phyloP scores from a whole-genome alignment of 2,113 vertebrate genomes.

The Pavo muticus region DNA sequence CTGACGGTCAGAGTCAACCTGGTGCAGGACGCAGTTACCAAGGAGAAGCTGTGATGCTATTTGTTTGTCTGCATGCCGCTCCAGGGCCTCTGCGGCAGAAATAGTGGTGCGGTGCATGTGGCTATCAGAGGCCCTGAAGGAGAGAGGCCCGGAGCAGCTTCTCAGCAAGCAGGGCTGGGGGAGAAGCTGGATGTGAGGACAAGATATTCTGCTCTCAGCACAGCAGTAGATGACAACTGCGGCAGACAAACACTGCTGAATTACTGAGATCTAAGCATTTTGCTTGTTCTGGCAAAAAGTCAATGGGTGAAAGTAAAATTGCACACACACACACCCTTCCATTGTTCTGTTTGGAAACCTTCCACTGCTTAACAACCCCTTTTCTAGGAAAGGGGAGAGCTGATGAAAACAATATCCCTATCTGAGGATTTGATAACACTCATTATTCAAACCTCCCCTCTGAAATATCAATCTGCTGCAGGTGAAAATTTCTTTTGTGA shows the following conservation, averaged over 20 bases:
- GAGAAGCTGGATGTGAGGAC: background rate
- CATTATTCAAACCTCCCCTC: background rate
- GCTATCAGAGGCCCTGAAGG: background rate
- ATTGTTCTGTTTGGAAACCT: slow-evolving; percentile 66
- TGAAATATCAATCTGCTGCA: background rate
- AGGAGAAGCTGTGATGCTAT: background rate
- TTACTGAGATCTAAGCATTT: slow-evolving; percentile 38
- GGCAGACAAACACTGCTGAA: background rate
- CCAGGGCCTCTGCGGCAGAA: background rate
- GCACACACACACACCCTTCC: background rate
- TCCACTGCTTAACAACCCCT: slow-evolving; percentile 29
- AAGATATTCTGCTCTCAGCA: background rate
- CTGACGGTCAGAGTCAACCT: background rate
- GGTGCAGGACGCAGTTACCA: background rate
- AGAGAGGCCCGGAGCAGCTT: background rate
- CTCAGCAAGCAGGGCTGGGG: background rate
- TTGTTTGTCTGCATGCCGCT: background rate
- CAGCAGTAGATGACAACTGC: background rate
- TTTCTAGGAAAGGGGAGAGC: slow-evolving; percentile 25
- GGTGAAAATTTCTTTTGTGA: slow-evolving; percentile 31
- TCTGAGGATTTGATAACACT: slow-evolving; percentile 11
- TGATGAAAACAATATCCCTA: slow-evolving; percentile 35
- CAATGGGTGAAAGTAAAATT: slow-evolving; percentile 57
- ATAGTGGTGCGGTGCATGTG: rapidly evolving
- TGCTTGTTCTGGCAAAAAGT: slow-evolving; percentile 51